Evolutionary conservation across 2,888 invertebrate genomes (phyloP).

Genomic region (Ophioninae sp.): DNA sequence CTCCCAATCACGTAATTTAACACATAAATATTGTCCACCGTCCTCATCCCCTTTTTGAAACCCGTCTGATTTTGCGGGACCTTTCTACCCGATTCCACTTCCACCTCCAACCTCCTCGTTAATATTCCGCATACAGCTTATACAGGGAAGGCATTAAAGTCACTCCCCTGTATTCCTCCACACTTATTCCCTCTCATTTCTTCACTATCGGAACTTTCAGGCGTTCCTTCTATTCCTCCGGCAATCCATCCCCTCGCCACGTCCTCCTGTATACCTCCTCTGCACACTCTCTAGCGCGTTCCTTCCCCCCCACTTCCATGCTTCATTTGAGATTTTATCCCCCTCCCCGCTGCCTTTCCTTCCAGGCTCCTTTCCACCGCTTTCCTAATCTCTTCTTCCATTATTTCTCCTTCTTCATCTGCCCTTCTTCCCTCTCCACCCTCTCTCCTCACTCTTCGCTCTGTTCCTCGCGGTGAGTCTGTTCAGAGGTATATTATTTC

Average conservation of each 20-base stretch:
- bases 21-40: no score
- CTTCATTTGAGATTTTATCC: background rate
- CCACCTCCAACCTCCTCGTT: slow-evolving; percentile 1
- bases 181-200: no score
- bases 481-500: no score
- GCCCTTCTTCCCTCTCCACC: no score
- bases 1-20: background rate
- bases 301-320: background rate
- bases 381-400: background rate
- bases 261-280: background rate
- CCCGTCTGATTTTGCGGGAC: no score
- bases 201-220: no score
- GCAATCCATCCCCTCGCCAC: background rate
- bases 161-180: no score
- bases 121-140: no score
- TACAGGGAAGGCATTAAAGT: no score
- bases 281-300: slow-evolving; percentile 22
- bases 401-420: background rate
- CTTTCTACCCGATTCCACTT: slow-evolving; percentile 19
- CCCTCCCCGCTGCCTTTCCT: background rate
- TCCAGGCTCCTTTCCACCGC: background rate
- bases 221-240: background rate
- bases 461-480: no score
- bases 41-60: no score
- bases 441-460: no score